phyloP scores from a whole-genome alignment of 2,113 vertebrate genomes.

The Parus major region DNA sequence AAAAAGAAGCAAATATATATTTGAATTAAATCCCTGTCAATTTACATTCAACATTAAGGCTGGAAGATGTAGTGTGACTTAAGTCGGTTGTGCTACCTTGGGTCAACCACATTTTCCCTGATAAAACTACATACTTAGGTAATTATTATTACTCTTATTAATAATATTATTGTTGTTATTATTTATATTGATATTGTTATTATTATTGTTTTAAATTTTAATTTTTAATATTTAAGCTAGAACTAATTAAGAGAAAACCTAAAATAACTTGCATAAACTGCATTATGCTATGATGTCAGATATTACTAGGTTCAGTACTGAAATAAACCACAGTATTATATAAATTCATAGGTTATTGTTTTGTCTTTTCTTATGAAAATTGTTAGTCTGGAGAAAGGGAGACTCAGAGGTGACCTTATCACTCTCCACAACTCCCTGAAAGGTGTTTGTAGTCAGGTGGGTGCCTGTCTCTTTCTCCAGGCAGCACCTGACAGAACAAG shows the following conservation, averaged over 20 bases:
- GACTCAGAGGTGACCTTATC: no score
- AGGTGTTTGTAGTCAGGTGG: not conserved
- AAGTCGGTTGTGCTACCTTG: not conserved
- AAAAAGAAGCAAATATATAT: not conserved
- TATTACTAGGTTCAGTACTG: not conserved
- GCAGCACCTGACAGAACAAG: not conserved
- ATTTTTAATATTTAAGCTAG: not conserved
- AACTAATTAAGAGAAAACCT: not conserved
- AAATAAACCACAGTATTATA: slow-evolving; percentile 21
- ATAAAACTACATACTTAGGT: not conserved
- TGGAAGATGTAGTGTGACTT: not conserved
- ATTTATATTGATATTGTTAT: not conserved
- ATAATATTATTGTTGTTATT: not conserved
- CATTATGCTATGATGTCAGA: not conserved
- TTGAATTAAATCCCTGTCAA: slow-evolving; percentile 19
- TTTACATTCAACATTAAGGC: not conserved
- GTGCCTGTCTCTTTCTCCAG: not conserved
- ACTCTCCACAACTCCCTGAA: not conserved
- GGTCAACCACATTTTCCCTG: not conserved
- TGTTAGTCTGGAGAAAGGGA: not conserved
- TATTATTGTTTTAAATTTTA: not conserved
- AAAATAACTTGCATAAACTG: not conserved
- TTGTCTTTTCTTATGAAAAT: not conserved
- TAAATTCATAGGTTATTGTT: not conserved
- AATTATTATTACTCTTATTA: not conserved